Conservation (phyloP, 2,113 vertebrate species). For the Pterocles orientalis region DNA sequence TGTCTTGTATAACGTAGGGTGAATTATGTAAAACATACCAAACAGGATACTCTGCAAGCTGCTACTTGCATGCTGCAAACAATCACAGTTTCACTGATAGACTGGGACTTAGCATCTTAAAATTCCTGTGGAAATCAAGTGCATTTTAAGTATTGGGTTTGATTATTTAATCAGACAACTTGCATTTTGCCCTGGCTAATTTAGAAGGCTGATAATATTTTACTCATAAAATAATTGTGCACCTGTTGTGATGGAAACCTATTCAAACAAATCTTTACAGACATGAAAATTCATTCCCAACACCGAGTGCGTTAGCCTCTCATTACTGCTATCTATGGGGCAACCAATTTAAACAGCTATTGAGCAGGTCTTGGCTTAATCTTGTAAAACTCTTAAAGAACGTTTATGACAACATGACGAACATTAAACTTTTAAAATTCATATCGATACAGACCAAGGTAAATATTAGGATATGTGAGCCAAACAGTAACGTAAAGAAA, state of each 20-base stretch:
- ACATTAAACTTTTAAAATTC: background rate
- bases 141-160: constrained; percentile 82
- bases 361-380: constrained; percentile 7
- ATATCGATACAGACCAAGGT: background rate
- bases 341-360: constrained; percentile 42
- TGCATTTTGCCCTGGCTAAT: constrained; percentile 84
- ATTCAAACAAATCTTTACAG: constrained; percentile 82
- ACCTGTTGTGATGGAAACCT: constrained; percentile 83
- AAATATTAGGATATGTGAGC: background rate
- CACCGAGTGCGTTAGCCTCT: constrained; percentile 43
- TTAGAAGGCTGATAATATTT: constrained; percentile 85
- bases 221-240: constrained; percentile 85
- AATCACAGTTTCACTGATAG: constrained; percentile 73
- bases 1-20: constrained; percentile 54
- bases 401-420: background rate
- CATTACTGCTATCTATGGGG: constrained; percentile 45
- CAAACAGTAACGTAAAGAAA: background rate
- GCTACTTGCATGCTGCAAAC: constrained; percentile 68
- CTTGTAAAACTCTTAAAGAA: background rate
- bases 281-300: constrained; percentile 61
- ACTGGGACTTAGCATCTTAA: constrained; percentile 75
- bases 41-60: constrained; percentile 64
- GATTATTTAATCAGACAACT: constrained; percentile 87
- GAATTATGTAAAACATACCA: constrained; percentile 67
- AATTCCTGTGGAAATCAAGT: constrained; percentile 82